Evolutionary conservation across 2,888 invertebrate species (phyloP).

Genomic region (Ashinkailepas kermadecensis): DNA sequence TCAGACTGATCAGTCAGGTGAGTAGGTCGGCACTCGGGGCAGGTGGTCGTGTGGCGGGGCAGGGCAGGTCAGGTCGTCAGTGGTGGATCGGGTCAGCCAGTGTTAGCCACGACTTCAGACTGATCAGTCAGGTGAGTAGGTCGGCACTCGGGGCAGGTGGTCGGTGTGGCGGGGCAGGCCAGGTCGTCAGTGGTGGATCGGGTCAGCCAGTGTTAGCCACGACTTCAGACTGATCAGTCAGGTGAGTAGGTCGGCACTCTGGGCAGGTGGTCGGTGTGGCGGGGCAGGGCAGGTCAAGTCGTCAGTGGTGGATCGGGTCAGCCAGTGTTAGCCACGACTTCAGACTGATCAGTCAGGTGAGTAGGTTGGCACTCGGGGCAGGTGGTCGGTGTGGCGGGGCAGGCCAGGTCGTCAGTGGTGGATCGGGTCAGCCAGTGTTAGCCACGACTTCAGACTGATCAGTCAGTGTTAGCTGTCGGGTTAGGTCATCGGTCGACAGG

Average conservation of each 20-base stretch:
- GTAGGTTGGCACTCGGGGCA: too few species aligned
- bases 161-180: background rate
- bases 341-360: conserved; percentile 93
- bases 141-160: background rate
- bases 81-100: background rate
- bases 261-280: background rate
- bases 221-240: too few species aligned
- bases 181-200: background rate
- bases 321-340: conserved; percentile 98
- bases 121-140: too few species aligned
- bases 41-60: background rate
- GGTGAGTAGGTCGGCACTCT: background rate
- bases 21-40: conserved; percentile 27
- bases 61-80: too few species aligned
- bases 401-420: too few species aligned
- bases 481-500: background rate
- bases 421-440: background rate
- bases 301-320: background rate
- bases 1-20: conserved; percentile 96
- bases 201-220: too few species aligned
- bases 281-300: too few species aligned
- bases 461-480: background rate
- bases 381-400: background rate
- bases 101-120: too few species aligned
- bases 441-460: too few species aligned